Conservation (phyloP, 2,113 vertebrate genomes). For the Atherinomorus stipes region DNA sequence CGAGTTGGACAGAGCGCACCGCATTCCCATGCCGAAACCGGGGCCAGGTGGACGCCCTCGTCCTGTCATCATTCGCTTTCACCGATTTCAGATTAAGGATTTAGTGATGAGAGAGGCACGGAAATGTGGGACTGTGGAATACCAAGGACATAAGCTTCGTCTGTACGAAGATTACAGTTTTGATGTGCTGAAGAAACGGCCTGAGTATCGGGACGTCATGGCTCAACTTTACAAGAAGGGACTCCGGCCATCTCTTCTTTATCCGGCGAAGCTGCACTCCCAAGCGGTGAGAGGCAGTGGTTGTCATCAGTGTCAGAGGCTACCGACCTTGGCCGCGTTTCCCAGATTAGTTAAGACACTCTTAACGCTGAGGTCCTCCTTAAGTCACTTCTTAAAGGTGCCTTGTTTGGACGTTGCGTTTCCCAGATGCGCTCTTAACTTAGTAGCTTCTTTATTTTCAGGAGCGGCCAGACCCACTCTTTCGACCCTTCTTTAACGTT, state of each 20-base stretch:
- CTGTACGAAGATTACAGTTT: conserved; percentile 1
- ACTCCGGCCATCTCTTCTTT: neutral
- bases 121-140: neutral
- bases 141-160: neutral
- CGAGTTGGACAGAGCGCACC: neutral
- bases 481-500: too few relatives aligned
- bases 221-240: neutral
- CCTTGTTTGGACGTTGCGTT: too few relatives aligned
- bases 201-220: neutral
- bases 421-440: too few relatives aligned
- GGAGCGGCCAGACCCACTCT: too few relatives aligned
- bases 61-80: neutral
- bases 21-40: neutral
- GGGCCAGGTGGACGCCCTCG: neutral
- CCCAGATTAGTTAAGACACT: too few relatives aligned
- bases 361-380: too few relatives aligned
- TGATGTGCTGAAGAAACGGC: neutral
- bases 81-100: neutral
- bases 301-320: too few relatives aligned
- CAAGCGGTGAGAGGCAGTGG: too few relatives aligned
- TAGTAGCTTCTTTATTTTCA: too few relatives aligned
- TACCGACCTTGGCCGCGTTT: too few relatives aligned
- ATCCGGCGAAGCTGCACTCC: neutral
- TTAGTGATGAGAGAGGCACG: neutral
- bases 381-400: too few relatives aligned